Base-by-base conservation (phyloP, 2,888 invertebrate genomes). In the Scaptomyza caliginosa region DNA sequence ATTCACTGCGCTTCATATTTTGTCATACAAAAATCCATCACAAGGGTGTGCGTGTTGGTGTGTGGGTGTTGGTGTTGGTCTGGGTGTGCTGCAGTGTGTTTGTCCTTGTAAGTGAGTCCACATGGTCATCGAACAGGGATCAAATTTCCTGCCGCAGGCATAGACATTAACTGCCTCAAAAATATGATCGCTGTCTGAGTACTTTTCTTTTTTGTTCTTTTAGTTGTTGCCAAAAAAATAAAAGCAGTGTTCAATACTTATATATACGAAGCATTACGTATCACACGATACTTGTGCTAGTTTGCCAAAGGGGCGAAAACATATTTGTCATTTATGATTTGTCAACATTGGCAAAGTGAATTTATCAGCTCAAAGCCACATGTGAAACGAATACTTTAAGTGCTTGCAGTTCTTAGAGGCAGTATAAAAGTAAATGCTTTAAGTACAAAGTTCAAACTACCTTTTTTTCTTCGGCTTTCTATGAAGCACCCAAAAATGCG, bases 121-220 rank as follows among this genome's bases (percentile, higher is more conserved):
- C 50, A 30, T 67, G 60, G 52, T 63, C 79, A 75, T 63, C 58
- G 52, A 55, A 46, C 11, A 57, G 39, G 56, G 56, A 68, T 86
- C 66, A 51, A 77, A 55, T 77, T 77, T 42, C 59, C 19, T 11
- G 36, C 77, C 43, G 6, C 42, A 48, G 63, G 69, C 64, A 10
- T 17, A 34, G n/a, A 8, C 40, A 46, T 39, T 39, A 11, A 10
- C 55, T 17, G 2, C 13, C 28, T n/a, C 16, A 55, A 24, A 55
- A 24, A 59, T 54, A 39, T 39, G 55, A 70, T 60, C 56, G 30
- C 30, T 39, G 72, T 57, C 76, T 72, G 70, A 74, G 71, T 71
- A 70, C 45, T 74, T 56, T 50, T 49, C n/a, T n/a, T n/a, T n/a
- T n/a, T n/a, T n/a, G n/a, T n/a, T n/a, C n/a, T n/a, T n/a, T n/a